phyloP scores from a whole-genome alignment of 2,888 invertebrate species.

The Lasioglossum calceatum region DNA sequence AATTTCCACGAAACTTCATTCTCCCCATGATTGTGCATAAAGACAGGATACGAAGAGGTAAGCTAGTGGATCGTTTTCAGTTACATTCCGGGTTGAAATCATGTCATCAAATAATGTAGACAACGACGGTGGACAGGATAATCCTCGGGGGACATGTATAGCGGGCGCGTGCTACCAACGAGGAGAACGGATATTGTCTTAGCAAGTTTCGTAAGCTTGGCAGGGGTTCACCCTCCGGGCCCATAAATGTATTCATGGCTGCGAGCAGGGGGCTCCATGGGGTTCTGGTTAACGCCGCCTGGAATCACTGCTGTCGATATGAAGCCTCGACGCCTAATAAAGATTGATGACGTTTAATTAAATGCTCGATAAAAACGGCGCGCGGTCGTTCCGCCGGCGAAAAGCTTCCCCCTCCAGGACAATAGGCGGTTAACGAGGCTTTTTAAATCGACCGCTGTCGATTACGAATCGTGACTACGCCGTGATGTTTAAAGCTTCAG shows the following conservation, averaged over 20 bases:
- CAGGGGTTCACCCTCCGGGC: slow-evolving; percentile 66
- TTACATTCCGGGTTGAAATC: slow-evolving; percentile 28
- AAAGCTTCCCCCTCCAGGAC: slow-evolving; percentile 23
- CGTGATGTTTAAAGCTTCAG: background rate
- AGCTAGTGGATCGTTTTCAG: slow-evolving; percentile 16
- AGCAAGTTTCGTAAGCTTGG: slow-evolving; percentile 67
- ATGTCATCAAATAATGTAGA: slow-evolving; percentile 65
- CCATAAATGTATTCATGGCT: slow-evolving; percentile 81
- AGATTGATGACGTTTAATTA: slow-evolving; percentile 83
- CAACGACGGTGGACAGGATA: slow-evolving; percentile 59
- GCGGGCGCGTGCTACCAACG: slow-evolving; percentile 44
- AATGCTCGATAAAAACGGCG: slow-evolving; percentile 76
- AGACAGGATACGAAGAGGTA: background rate
- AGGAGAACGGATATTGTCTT: slow-evolving; percentile 71
- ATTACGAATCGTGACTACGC: slow-evolving; percentile 41
- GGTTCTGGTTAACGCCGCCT: slow-evolving; percentile 74
- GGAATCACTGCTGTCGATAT: slow-evolving; percentile 82
- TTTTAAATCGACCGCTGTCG: slow-evolving; percentile 66
- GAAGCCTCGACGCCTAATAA: slow-evolving; percentile 80
- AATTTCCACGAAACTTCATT: background rate
- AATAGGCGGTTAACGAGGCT: slow-evolving; percentile 62
- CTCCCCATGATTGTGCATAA: background rate
- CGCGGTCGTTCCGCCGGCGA: slow-evolving; percentile 39
- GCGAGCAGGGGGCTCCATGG: slow-evolving; percentile 44
- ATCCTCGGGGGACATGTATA: slow-evolving; percentile 59